Evolutionary conservation across 2,113 vertebrate genomes (phyloP), one percentile per base, ranked within the genome.

Genomic region (Craseonycteris thonglongyai): DNA sequence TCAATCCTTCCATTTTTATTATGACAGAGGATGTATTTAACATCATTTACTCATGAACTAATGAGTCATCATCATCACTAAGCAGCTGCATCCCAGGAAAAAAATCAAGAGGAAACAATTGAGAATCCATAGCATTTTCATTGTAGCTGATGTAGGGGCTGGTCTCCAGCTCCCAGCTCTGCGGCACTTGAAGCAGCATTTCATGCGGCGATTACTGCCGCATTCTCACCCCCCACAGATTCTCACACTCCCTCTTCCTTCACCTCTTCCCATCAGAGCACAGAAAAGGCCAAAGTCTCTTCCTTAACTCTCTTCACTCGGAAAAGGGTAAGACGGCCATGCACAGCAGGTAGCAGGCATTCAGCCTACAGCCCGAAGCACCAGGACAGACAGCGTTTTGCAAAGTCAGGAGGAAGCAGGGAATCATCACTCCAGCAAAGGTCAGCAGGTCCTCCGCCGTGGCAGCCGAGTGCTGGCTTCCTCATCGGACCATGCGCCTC

Each of bases 401-500:
- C 69, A 35, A 45, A 87, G 54, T 69, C 79, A 49, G 38, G 84
- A 30, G 10, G 42, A 89, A 12, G 59, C 30, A 30, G 84, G 38
- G 72, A 74, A 75, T 54, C 42, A 28, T 61, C 30, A 1, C 2
- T 4, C 28, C 33, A n/a, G 51, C 45, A 78, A 92, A 71, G 90
- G 63, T 71, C 88, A 65, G 40, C 1, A 16, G 7, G 49, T 56
- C 76, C 18, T 72, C 88, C n/a, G 42, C 59, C 5, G 0, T 0
- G 42, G 51, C 54, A 6, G 75, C 49, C 59, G 28, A 79, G 13
- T 1, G 8, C 0, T 8, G 21, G 51, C 76, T 95, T 49, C 7
- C 61, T 95, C 92, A 97, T 96, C 81, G 93, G 78, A 58, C 47
- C 49, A 54, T 35, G 94, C 81, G 24, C 65, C 86, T 83, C 66